phyloP scores from a whole-genome alignment of 1,140 invertebrate species.

The Pseudomyrmex sp. region DNA sequence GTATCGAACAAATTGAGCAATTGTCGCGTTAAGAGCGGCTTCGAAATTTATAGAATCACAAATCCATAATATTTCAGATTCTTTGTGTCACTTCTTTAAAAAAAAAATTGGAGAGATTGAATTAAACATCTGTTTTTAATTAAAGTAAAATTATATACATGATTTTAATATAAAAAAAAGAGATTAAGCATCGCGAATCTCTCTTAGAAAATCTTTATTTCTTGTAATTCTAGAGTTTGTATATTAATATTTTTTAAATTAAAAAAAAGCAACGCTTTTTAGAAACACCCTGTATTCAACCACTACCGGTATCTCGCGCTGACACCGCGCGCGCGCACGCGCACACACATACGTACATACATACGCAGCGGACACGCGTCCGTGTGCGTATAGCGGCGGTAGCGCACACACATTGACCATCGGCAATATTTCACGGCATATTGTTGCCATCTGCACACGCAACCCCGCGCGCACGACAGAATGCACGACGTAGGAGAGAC shows the following conservation, averaged over 20 bases:
- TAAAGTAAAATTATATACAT: no score
- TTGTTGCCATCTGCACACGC: conserved; percentile 86
- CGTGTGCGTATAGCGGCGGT: conserved; percentile 40
- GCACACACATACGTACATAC: not conserved
- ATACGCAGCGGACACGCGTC: conserved; percentile 28
- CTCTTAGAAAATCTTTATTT: no score
- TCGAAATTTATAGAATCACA: not conserved
- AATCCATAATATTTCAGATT: not conserved
- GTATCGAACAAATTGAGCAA: not conserved
- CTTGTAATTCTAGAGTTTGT: not conserved
- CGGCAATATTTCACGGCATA: conserved; percentile 84
- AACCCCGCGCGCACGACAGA: conserved; percentile 77
- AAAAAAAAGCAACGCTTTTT: not conserved
- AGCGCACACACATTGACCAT: conserved; percentile 64
- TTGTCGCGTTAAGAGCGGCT: not conserved
- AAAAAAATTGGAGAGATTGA: not conserved
- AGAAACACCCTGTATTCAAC: conserved; percentile 53
- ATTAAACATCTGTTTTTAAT: not conserved
- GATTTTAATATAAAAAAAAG: no score
- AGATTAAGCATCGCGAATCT: no score
- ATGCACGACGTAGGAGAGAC: conserved; percentile 76
- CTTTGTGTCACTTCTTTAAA: not conserved
- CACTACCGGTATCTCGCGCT: conserved; percentile 19
- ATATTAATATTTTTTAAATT: not conserved
- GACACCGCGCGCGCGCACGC: not conserved